Base-by-base conservation (phyloP, 2,888 invertebrate genomes). In the Hirtodrosophila cameraria region DNA sequence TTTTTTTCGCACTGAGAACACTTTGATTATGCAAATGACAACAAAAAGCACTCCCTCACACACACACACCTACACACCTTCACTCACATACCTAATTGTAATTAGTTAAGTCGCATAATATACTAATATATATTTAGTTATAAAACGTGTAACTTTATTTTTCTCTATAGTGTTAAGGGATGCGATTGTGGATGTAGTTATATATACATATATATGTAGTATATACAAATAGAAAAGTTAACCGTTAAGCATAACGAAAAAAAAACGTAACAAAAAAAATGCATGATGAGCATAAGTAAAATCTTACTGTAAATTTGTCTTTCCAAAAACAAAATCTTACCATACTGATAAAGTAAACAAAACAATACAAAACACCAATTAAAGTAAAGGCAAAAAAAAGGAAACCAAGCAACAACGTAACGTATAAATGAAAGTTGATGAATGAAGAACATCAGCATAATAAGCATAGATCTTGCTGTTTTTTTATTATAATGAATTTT, bases 271-370 rank as follows among this genome's bases (percentile, higher is more conserved):
- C 30, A 41, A 59, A 33, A 50, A 52, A 43, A 39, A 48, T n/a
- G 36, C 28, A 54, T 52, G 49, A 57, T 52, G 31, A 77, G 65
- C 59, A 66, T 55, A 53, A 74, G 69, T 48, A 65, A 69, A 66
- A 58, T 80, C 76, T 76, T 71, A 82, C 50, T 80, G 80, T 80
- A 80, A 82, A 80, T 80, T 80, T 68, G 80, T 80, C 80, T 80
- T 80, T 80, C 80, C 80, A 80, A 80, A 76, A n/a, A n/a, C n/a
- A n/a, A 83, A 80, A 76, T 70, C 73, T 46, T 67, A 73, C 36
- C 52, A 55, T 64, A 59, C 57, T 49, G 43, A 60, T 61, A 55
- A 53, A 69, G 55, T 57, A 31, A 62, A 54, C 20, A 36, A n/a
- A 57, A 38, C 52, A 53, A 39, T 8, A 46, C 35, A 54, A 50